Evolutionary conservation across 2,113 vertebrate genomes (phyloP).

Genomic region (Pangasianodon gigas): DNA sequence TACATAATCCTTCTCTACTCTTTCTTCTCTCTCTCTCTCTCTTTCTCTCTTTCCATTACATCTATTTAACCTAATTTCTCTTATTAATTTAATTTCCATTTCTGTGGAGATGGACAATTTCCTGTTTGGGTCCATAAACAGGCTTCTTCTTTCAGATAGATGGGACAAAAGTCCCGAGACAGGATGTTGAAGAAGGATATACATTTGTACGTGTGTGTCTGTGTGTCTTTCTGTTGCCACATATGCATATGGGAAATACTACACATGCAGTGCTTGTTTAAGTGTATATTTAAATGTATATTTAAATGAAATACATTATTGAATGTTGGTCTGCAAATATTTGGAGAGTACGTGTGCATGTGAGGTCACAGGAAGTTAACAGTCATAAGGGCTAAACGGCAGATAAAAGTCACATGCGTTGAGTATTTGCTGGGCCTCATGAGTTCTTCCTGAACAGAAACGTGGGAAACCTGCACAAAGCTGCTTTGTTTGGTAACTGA

Average conservation of each 20-base stretch:
- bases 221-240: background rate
- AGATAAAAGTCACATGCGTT: slow-evolving; percentile 45
- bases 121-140: slow-evolving; percentile 36
- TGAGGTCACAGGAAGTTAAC: slow-evolving; percentile 6
- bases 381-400: slow-evolving; percentile 13
- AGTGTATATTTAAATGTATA: background rate
- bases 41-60: background rate
- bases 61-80: slow-evolving; percentile 34
- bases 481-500: slow-evolving; percentile 31
- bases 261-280: background rate
- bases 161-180: background rate
- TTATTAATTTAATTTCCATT: slow-evolving; percentile 23
- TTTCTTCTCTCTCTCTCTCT: background rate
- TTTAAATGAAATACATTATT: background rate
- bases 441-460: slow-evolving; percentile 41
- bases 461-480: slow-evolving; percentile 43
- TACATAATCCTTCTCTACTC: background rate
- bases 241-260: background rate
- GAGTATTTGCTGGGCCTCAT: slow-evolving; percentile 25
- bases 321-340: background rate
- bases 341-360: background rate
- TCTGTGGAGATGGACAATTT: slow-evolving; percentile 26
- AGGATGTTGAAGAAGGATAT: background rate
- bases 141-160: background rate
- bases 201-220: background rate